Conservation (phyloP, 2,113 vertebrate genomes). For the Nipponia nippon region DNA sequence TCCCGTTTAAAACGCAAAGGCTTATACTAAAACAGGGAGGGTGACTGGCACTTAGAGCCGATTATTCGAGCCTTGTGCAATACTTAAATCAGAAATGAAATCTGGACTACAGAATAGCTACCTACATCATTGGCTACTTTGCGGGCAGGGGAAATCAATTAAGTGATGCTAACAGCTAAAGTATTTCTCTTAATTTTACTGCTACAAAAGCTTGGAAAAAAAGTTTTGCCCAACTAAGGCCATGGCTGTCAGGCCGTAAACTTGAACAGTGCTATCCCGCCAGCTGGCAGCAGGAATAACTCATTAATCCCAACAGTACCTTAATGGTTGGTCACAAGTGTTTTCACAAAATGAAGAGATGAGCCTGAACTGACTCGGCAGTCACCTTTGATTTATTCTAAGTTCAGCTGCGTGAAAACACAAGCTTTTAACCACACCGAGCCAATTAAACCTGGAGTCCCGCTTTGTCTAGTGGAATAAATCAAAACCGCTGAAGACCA, state of each 20-base stretch:
- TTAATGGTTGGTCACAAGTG: not conserved
- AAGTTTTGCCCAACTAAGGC: accelerated
- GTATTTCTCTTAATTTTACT: not conserved
- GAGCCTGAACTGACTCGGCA: not conserved
- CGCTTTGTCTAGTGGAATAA: not conserved
- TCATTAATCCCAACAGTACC: not conserved
- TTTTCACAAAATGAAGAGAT: not conserved
- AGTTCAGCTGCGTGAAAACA: not conserved
- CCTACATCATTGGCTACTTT: not conserved
- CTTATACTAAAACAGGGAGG: not conserved
- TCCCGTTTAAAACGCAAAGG: not conserved
- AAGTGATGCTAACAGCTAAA: accelerated
- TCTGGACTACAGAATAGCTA: not conserved
- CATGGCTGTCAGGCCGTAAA: accelerated
- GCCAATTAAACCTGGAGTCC: not conserved
- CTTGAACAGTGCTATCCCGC: accelerated
- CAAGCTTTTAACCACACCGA: not conserved
- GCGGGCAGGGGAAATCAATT: too few species aligned
- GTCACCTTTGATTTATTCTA: not conserved
- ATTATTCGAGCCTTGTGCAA: not conserved
- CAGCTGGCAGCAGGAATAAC: not conserved
- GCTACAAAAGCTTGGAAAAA: not conserved
- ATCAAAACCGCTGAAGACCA: not conserved
- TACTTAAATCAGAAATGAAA: not conserved
- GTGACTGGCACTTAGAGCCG: accelerated